These are phyloP conservation scores for Psephotus haematonotus DNA, from an alignment of 2,113 vertebrate species.

Conservation along the genomic window DNA sequence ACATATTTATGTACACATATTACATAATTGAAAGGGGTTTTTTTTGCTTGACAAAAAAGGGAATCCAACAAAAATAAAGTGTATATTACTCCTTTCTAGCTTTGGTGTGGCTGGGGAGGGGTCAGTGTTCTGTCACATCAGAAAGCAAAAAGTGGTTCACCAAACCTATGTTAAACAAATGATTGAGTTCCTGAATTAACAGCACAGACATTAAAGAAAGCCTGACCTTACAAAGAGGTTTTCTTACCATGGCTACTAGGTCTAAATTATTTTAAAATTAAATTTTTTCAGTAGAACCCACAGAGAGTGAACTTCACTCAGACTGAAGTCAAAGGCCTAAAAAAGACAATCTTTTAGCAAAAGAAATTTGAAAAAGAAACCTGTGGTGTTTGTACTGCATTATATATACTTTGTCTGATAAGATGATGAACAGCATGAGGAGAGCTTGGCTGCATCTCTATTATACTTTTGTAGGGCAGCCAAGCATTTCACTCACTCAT, in stretches of 20 bases:
- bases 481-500: not conserved
- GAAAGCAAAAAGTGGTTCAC: not conserved
- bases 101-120: not conserved
- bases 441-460: not conserved
- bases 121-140: not conserved
- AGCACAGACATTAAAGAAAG: not conserved
- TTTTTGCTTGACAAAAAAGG: not conserved
- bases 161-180: not conserved
- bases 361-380: not conserved
- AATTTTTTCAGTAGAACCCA: not conserved
- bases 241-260: not conserved
- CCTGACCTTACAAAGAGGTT: not conserved
- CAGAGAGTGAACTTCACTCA: not conserved
- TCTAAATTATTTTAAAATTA: not conserved
- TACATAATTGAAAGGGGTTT: not conserved
- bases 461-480: not conserved
- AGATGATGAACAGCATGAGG: not conserved
- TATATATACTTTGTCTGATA: not conserved
- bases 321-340: not conserved
- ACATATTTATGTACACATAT: not conserved
- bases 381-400: not conserved
- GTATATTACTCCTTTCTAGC: not conserved
- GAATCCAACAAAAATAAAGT: not conserved
- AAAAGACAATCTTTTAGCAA: not conserved
- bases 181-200: not conserved